These are phyloP conservation scores for Formica exsecta DNA, from an alignment of 1,140 invertebrate genomes.

Conservation along the genomic window DNA sequence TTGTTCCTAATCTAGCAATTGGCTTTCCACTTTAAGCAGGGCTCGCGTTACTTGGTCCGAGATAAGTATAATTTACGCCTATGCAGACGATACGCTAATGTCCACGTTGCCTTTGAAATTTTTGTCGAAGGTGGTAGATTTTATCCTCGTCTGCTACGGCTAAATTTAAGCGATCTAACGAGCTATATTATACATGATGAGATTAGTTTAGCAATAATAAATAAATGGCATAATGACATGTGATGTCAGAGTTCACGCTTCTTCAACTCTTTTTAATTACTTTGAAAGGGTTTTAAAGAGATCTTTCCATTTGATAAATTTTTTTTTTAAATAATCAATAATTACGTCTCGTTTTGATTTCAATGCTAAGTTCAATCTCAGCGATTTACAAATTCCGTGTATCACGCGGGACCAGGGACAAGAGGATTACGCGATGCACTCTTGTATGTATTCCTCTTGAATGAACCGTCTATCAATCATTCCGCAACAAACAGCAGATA, in stretches of 20 bases:
- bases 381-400: slow-evolving; percentile 16
- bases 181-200: not conserved
- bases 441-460: not conserved
- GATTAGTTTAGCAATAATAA: not conserved
- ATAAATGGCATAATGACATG: not conserved
- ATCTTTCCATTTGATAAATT: too few species aligned
- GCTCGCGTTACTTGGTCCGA: slow-evolving; percentile 5
- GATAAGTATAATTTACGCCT: slow-evolving; percentile 21
- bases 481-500: slow-evolving; percentile 41
- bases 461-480: slow-evolving; percentile 52
- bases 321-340: not conserved
- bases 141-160: not conserved
- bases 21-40: slow-evolving; percentile 30
- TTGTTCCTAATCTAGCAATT: slow-evolving; percentile 51
- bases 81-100: slow-evolving; percentile 32
- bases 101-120: not conserved
- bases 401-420: slow-evolving; percentile 22
- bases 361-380: slow-evolving; percentile 27
- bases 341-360: not conserved
- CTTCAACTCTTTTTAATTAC: not conserved
- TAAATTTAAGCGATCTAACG: not conserved
- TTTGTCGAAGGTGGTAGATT: not conserved
- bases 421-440: slow-evolving; percentile 13
- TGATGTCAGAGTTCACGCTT: not conserved
- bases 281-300: too few species aligned